phyloP scores from a whole-genome alignment of 2,888 invertebrate genomes.

The Acrocera orbiculus region DNA sequence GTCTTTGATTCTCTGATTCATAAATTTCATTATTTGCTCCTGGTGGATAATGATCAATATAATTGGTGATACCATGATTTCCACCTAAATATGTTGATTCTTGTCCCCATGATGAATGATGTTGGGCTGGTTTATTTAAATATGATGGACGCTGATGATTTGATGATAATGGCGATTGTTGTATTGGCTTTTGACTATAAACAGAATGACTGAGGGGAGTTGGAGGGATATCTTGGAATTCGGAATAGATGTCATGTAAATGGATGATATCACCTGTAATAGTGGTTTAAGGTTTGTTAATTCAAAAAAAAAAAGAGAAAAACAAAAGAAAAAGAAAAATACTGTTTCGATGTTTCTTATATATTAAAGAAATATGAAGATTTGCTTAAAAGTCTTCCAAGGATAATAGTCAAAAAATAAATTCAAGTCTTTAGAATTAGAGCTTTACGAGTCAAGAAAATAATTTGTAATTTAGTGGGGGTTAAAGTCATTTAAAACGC shows the following conservation, averaged over 20 bases:
- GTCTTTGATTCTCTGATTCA: slow-evolving; percentile 9
- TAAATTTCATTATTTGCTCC: slow-evolving; percentile 13
- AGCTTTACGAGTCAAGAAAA: too few relatives aligned
- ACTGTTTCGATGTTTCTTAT: too few relatives aligned
- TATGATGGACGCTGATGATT: slow-evolving; percentile 9
- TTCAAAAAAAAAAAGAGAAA: too few relatives aligned
- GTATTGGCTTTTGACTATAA: slow-evolving; percentile 11
- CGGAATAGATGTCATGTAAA: slow-evolving; percentile 32
- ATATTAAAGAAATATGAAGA: too few relatives aligned
- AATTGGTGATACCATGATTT: slow-evolving; percentile 25
- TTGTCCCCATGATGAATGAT: slow-evolving; percentile 22
- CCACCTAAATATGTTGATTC: slow-evolving; percentile 22
- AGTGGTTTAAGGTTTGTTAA: slow-evolving; percentile 2
- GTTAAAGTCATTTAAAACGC: too few relatives aligned
- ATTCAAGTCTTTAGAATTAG: too few relatives aligned
- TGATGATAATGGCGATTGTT: slow-evolving; percentile 18
- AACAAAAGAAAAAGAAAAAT: too few relatives aligned
- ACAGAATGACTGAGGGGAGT: not conserved
- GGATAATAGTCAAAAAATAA: too few relatives aligned
- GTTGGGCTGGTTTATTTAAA: not conserved
- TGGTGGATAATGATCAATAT: slow-evolving; percentile 26
- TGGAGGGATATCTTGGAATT: slow-evolving; percentile 13
- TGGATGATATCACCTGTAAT: slow-evolving; percentile 33
- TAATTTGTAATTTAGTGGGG: too few relatives aligned
- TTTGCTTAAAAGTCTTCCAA: too few relatives aligned